phyloP scores from a whole-genome alignment of 2,113 vertebrate species.

The Oryzias celebensis region DNA sequence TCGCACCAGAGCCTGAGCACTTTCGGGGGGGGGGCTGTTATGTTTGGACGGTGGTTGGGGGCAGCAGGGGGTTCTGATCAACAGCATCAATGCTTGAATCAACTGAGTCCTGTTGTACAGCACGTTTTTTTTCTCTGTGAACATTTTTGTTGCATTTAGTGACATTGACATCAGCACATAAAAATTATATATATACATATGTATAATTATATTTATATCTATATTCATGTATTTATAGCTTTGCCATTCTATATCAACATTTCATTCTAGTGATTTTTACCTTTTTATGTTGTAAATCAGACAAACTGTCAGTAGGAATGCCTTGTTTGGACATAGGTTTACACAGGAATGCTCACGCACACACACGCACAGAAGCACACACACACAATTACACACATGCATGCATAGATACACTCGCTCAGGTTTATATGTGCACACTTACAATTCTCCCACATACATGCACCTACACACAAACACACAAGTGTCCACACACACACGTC shows the following conservation, averaged over 20 bases:
- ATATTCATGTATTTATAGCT: constrained; percentile 79
- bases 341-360: constrained; percentile 63
- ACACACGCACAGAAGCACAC: constrained; percentile 22
- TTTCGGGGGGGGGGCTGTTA: constrained; percentile 70
- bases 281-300: constrained; percentile 68
- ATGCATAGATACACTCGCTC: constrained; percentile 74
- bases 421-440: constrained; percentile 51
- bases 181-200: constrained; percentile 83
- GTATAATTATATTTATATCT: constrained; percentile 79
- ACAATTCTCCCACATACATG: constrained; percentile 46
- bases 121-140: constrained; percentile 65
- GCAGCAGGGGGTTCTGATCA: constrained; percentile 19
- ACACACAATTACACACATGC: constrained; percentile 64
- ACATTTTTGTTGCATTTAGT: constrained; percentile 77
- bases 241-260: constrained; percentile 82
- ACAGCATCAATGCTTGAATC: constrained; percentile 70
- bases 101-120: constrained; percentile 73
- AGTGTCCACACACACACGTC: constrained; percentile 10
- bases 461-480: constrained; percentile 25
- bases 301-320: constrained; percentile 73
- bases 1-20: constrained; percentile 78
- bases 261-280: constrained; percentile 75
- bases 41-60: constrained; percentile 36
- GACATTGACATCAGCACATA: constrained; percentile 83
- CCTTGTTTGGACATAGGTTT: constrained; percentile 74